Evolutionary conservation across 2,888 invertebrate genomes (phyloP), one percentile per base, ranked within the genome.

Genomic region (Argyresthia goedartella): DNA sequence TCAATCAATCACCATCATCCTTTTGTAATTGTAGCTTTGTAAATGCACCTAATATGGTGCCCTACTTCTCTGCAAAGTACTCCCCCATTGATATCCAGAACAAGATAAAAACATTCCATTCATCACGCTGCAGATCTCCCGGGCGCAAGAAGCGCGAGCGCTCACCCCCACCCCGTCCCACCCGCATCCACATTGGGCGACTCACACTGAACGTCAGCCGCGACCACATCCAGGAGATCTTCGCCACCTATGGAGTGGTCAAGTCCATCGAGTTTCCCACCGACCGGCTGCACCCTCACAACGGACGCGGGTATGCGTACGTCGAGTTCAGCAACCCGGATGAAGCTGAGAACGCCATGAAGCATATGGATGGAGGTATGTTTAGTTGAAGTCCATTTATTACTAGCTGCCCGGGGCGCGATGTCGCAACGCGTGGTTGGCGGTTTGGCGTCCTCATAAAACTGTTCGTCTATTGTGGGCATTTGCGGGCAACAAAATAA

Each of bases 291-390:
- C 98, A 99, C 76, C 91, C 93, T 0, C 93, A 94, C 68, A 90
- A 95, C 61, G 95, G 95, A n/a, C 90, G 95, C 34, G 97, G 98
- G 1, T 95, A 95, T 77, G 97, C 97, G 10, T 99, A 98, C 75
- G 95, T 99, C 1, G 99, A 99, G 69, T 99, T 94, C 79, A 93
- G 91, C 59, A 95, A 92, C 52, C 89, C 97, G 0, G 98, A 98
- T 61, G 98, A 98, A 76, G 98, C 99, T 15, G 98, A 98, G 73
- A 97, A 97, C 76, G 99, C 99, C 0, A 96, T 99, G 92, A 98
- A 98, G 77, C 97, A 98, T 71, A 99, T 99, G 99, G 98, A 99
- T 82, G 99, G 98, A 71, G 99, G 94, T 91, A 81, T n/a, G n/a
- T n/a, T n/a, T n/a, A 63, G 15, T 44, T 10, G 25, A 25, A n/a